These are phyloP conservation scores for Didymodactylos carnosus DNA, from an alignment of 2,888 invertebrate genomes.

Conservation along the genomic window DNA sequence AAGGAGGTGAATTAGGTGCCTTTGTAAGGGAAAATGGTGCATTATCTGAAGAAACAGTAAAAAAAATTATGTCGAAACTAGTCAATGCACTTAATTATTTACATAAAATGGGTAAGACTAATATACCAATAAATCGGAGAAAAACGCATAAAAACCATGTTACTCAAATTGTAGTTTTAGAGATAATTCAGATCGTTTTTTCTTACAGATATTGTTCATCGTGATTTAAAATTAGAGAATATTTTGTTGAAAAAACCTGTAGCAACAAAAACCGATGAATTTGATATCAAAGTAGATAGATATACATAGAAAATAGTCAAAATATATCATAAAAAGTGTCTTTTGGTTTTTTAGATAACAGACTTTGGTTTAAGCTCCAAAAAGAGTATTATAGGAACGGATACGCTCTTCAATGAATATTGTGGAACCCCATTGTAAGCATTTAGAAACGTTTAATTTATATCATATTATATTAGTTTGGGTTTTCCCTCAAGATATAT, in stretches of 20 bases:
- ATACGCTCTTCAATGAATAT: slow-evolving; percentile 29
- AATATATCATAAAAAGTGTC: background rate
- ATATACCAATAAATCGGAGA: background rate
- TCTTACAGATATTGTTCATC: slow-evolving; percentile 32
- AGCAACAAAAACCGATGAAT: background rate
- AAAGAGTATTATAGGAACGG: background rate
- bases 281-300: background rate
- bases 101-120: slow-evolving; percentile 28
- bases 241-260: slow-evolving; percentile 33
- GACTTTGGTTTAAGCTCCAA: slow-evolving; percentile 39
- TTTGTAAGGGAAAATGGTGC: slow-evolving; percentile 30
- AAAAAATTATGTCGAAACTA: slow-evolving; percentile 26
- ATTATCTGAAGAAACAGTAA: slow-evolving; percentile 26
- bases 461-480: too few relatives aligned
- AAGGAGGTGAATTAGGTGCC: slow-evolving; percentile 36
- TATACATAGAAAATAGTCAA: too few relatives aligned
- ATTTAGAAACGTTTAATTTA: slow-evolving; percentile 33
- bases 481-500: too few relatives aligned
- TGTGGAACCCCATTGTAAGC: slow-evolving; percentile 43
- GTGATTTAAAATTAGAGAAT: slow-evolving; percentile 34
- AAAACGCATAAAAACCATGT: background rate
- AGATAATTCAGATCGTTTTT: background rate
- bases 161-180: background rate
- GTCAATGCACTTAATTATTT: slow-evolving; percentile 32
- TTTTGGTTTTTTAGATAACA: slow-evolving; percentile 32